These are phyloP conservation scores for Gymnocheta viridis DNA, from an alignment of 2,888 invertebrate genomes.

Conservation along the genomic window DNA sequence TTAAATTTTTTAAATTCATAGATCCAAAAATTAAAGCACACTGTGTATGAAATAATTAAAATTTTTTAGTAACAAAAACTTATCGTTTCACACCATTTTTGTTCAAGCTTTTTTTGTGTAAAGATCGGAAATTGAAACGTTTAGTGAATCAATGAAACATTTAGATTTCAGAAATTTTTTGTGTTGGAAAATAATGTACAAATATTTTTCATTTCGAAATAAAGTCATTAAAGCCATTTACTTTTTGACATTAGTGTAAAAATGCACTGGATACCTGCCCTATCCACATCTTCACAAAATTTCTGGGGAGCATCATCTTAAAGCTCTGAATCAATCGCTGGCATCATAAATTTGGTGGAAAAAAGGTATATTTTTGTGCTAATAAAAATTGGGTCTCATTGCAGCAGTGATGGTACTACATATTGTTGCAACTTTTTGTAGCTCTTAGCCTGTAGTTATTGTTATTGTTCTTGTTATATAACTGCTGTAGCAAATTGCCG, in stretches of 20 bases:
- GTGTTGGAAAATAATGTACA: too few species aligned
- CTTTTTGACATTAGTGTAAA: not conserved
- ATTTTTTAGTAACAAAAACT: too few species aligned
- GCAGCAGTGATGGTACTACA: slow-evolving; percentile 35
- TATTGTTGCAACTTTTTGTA: slow-evolving; percentile 39
- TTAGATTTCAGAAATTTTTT: too few species aligned
- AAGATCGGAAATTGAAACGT: too few species aligned
- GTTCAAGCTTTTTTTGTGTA: too few species aligned
- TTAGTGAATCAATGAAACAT: too few species aligned
- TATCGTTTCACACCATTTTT: too few species aligned
- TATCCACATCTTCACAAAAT: too few species aligned
- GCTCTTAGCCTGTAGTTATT: not conserved
- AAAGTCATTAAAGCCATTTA: not conserved
- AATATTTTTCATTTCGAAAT: too few species aligned
- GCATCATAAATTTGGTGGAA: not conserved
- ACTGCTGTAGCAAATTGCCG: slow-evolving; percentile 53
- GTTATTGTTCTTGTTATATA: slow-evolving; percentile 36
- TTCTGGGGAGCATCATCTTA: not conserved
- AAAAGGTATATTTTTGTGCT: slow-evolving; percentile 16
- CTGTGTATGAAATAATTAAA: too few species aligned
- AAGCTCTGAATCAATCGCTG: slow-evolving; percentile 10
- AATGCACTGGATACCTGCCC: not conserved
- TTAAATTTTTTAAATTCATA: too few species aligned
- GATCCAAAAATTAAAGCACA: too few species aligned
- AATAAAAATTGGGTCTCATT: slow-evolving; percentile 49